Evolutionary conservation across 2,113 vertebrate genomes (phyloP).

Genomic region (Reinhardtius hippoglossoides): DNA sequence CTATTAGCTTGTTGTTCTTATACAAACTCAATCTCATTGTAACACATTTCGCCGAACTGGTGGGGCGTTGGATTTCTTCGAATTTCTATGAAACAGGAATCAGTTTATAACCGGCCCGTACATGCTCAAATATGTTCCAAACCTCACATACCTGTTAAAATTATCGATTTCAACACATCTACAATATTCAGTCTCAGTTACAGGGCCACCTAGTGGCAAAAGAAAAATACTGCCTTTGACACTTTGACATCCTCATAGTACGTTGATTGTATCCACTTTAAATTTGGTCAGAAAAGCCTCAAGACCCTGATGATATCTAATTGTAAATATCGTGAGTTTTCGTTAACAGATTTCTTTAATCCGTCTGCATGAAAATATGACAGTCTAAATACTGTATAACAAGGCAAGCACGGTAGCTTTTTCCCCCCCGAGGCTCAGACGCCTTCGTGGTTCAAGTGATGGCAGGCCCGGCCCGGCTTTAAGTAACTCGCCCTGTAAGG

Average conservation of each 20-base stretch:
- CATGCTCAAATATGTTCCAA: not conserved
- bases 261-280: not conserved
- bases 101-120: not conserved
- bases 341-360: not conserved
- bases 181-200: too few relatives aligned
- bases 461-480: constrained; percentile 49
- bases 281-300: not conserved
- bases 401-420: constrained; percentile 17
- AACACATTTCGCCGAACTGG: too few relatives aligned
- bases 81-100: not conserved
- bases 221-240: not conserved
- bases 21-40: too few relatives aligned
- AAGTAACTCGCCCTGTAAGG: not conserved
- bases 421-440: constrained; percentile 37
- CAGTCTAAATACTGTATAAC: not conserved
- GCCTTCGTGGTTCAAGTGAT: constrained; percentile 53
- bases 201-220: not conserved
- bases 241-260: too few relatives aligned
- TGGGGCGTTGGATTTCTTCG: not conserved
- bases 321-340: not conserved
- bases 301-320: not conserved
- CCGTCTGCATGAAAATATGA: not conserved
- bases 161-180: too few relatives aligned
- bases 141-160: not conserved
- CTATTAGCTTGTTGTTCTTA: too few relatives aligned